These are phyloP conservation scores for Rhabditoides inermis DNA, from an alignment of 2,888 invertebrate species.

Conservation along the genomic window DNA sequence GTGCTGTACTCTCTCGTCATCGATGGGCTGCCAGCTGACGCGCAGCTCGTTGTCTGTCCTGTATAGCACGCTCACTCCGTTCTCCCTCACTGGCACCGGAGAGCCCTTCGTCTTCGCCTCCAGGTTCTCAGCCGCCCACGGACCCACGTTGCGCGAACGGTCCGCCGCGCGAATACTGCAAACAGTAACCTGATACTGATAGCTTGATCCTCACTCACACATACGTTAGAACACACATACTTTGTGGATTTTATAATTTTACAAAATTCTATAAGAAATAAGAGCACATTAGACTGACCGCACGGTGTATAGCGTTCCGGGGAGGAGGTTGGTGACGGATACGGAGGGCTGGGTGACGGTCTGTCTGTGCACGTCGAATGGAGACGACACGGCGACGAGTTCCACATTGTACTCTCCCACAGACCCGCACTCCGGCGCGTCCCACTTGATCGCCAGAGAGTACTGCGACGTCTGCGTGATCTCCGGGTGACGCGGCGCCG, in stretches of 20 bases:
- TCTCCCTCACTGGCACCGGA: slow-evolving; percentile 27
- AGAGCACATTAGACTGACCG: slow-evolving; percentile 10
- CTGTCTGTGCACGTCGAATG: slow-evolving; percentile 50
- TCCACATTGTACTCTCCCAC: slow-evolving; percentile 49
- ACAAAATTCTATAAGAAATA: background rate
- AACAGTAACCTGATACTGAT: background rate
- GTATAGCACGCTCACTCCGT: no score
- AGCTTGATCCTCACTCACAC: background rate
- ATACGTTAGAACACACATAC: background rate
- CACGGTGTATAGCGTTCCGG: slow-evolving; percentile 49
- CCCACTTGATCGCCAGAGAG: slow-evolving; percentile 49
- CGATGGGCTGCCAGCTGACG: slow-evolving; percentile 40
- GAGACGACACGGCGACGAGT: slow-evolving; percentile 38
- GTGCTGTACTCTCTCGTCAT: slow-evolving; percentile 44
- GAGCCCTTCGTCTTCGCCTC: slow-evolving; percentile 46
- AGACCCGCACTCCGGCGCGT: slow-evolving; percentile 50
- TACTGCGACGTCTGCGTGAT: slow-evolving; percentile 40
- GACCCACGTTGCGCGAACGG: slow-evolving; percentile 40
- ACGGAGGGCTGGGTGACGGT: slow-evolving; percentile 49
- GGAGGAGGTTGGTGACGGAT: slow-evolving; percentile 48
- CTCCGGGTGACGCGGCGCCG: slow-evolving; percentile 43
- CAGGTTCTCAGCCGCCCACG: slow-evolving; percentile 46
- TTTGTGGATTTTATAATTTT: background rate
- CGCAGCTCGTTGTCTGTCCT: slow-evolving; percentile 39
- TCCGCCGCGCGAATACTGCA: slow-evolving; percentile 44